Base-by-base conservation (phyloP, 2,888 invertebrate genomes). In the Euclidia mi region DNA sequence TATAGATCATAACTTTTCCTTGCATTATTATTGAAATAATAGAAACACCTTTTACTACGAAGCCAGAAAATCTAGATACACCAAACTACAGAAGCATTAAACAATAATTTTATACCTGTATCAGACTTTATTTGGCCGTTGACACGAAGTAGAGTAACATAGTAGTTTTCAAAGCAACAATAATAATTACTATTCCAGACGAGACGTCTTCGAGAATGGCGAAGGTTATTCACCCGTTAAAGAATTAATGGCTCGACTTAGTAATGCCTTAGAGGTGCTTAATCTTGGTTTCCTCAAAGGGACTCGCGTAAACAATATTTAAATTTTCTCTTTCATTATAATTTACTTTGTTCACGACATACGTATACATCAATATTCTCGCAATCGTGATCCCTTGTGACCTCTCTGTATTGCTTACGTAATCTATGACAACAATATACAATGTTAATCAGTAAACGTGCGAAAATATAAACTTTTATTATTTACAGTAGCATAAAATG, bases 181-280 rank as follows among this genome's bases (percentile, higher is more conserved):
- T 81, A 89, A 85, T 84, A 87, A 91, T 92, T 93, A 85, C 85
- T 90, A 93, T 93, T 90, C 92, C 85, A 89, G 88, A 87, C 91
- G 81, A 84, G 85, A 80, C 81, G 80, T 79, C 83, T 84, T 78
- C 81, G 78, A 84, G 77, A 78, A 77, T 78, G 71, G 69, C 76
- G 75, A 81, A 86, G 93, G 90, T 88, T 84, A 79, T 91, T 92
- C 89, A 92, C 91, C 92, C 82, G 77, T 84, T 81, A 78, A 82
- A 81, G 87, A 91, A 90, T 88, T 90, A 91, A 92, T 90, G 87
- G 88, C 81, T 70, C 71, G 83, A 81, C 82, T 84, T 79, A 76
- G 79, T 85, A 85, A 84, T 84, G 82, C 85, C 80, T 87, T 81
- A 79, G 75, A 79, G 79, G 82, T 81, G 79, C 84, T 90, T 83